A percentile compares a stretch with the other conserved stretches of the same genome.
Conservation (phyloP, 2,113 vertebrate species). For the Atlantisia rogersi region DNA sequence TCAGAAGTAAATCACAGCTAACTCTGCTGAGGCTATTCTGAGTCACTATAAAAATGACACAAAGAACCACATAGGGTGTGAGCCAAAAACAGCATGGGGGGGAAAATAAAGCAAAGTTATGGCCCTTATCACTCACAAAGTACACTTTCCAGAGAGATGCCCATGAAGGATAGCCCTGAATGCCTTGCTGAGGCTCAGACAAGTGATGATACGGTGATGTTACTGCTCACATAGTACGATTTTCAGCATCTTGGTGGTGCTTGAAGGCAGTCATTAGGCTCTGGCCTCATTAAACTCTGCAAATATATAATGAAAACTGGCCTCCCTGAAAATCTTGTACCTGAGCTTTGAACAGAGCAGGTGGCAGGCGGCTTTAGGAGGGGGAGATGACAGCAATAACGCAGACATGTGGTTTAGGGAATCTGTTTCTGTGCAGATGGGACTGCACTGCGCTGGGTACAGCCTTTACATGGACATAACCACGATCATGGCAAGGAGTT, state of each 20-base stretch:
- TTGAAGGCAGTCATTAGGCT: background rate
- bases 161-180: background rate
- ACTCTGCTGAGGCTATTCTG: background rate
- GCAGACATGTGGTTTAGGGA: background rate
- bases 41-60: background rate
- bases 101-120: background rate
- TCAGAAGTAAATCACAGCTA: constrained; percentile 56
- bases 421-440: background rate
- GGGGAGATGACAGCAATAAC: background rate
- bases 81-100: background rate
- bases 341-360: background rate
- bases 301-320: background rate
- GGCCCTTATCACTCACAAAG: background rate
- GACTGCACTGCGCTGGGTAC: background rate
- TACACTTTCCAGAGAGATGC: background rate
- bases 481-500: rapidly evolving
- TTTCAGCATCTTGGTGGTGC: background rate
- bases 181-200: rapidly evolving
- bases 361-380: background rate
- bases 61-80: background rate
- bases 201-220: rapidly evolving
- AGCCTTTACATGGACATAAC: background rate
- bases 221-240: background rate
- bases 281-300: background rate
- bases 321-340: background rate